phyloP scores from a whole-genome alignment of 2,113 vertebrate genomes.

The Cebus imitator region DNA sequence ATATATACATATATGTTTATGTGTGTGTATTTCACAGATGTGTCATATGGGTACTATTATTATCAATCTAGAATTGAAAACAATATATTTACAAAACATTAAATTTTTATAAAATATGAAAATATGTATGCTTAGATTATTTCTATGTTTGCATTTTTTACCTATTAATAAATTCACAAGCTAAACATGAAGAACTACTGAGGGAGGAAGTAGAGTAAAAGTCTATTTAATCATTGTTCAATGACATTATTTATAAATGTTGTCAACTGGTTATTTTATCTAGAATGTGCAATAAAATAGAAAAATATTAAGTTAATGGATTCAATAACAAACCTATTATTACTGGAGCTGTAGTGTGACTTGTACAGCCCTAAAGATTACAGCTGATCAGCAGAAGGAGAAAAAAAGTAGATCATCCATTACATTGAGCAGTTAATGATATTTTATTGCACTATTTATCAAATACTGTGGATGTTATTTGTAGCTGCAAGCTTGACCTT shows the following conservation, averaged over 20 bases:
- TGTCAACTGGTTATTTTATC: constrained; percentile 59
- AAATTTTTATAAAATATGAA: constrained; percentile 15
- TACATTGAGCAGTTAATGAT: constrained; percentile 63
- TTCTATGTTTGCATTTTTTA: neutral
- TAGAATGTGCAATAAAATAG: neutral
- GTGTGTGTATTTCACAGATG: neutral
- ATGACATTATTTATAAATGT: constrained; percentile 55
- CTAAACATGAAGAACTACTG: neutral
- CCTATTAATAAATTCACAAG: constrained; percentile 54
- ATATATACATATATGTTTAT: neutral
- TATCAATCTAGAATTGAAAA: constrained; percentile 23
- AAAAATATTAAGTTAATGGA: constrained; percentile 66
- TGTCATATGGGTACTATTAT: neutral
- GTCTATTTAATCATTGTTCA: constrained; percentile 60
- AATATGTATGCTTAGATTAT: neutral
- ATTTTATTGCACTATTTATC: constrained; percentile 74
- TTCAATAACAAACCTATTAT: constrained; percentile 54
- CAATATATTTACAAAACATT: neutral
- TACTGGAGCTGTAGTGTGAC: neutral
- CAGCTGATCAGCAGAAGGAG: constrained; percentile 33
- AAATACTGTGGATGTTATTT: constrained; percentile 60
- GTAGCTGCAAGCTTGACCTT: constrained; percentile 65
- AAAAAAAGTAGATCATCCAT: constrained; percentile 55
- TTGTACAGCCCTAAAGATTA: constrained; percentile 60
- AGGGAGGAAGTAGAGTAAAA: constrained; percentile 32